phyloP scores from a whole-genome alignment of 2,888 invertebrate species.

The Mesopsocus fuscifrons region DNA sequence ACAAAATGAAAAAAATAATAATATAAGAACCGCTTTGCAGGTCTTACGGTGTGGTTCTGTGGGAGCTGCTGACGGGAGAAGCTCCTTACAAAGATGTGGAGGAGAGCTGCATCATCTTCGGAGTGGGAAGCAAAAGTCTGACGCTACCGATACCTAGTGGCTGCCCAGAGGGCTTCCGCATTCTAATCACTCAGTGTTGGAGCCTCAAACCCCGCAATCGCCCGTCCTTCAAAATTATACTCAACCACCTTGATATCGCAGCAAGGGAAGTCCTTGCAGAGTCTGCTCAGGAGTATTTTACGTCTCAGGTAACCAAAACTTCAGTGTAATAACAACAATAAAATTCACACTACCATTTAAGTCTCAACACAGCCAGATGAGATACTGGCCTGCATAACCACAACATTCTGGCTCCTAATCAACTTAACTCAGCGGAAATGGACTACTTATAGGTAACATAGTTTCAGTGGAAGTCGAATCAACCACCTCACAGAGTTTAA shows the following conservation, averaged over 20 bases:
- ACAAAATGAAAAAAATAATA: too few species aligned
- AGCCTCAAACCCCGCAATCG: constrained; percentile 73
- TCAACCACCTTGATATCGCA: constrained; percentile 81
- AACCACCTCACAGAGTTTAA: too few species aligned
- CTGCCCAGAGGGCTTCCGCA: constrained; percentile 72
- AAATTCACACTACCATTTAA: too few species aligned
- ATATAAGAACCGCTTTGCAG: too few species aligned
- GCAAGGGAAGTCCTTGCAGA: constrained; percentile 52
- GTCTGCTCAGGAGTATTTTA: constrained; percentile 52
- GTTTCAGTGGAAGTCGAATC: too few species aligned
- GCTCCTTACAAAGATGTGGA: constrained; percentile 88
- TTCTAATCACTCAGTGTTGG: constrained; percentile 86
- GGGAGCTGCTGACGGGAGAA: constrained; percentile 93
- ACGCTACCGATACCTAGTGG: constrained; percentile 79
- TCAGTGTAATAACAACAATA: too few species aligned
- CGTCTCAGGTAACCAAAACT: constrained; percentile 49
- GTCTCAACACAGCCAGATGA: too few species aligned
- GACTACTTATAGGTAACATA: too few species aligned
- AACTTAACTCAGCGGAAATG: too few species aligned
- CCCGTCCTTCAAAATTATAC: constrained; percentile 77
- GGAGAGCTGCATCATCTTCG: constrained; percentile 94
- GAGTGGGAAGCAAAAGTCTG: constrained; percentile 86
- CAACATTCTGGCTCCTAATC: too few species aligned
- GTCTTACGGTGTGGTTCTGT: constrained; percentile 92
- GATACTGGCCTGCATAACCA: too few species aligned